Evolutionary conservation across 1,140 invertebrate species (phyloP).

Genomic region (Sarcophaga peregrina): DNA sequence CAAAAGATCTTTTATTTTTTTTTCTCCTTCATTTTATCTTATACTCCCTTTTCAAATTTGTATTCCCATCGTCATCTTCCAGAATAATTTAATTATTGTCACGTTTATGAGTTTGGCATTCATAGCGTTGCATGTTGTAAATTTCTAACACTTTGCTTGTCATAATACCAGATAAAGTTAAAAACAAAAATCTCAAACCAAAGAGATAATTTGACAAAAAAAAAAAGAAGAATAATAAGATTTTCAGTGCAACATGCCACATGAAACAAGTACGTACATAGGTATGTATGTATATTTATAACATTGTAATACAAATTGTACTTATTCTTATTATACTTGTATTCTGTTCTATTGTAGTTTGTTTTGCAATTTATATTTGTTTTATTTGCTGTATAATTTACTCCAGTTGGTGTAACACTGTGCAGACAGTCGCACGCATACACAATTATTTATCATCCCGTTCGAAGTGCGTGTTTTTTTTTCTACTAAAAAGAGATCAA

Average conservation of each 20-base stretch:
- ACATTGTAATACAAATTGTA: not conserved
- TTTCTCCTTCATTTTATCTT: too few relatives aligned
- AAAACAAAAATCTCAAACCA: not conserved
- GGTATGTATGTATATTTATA: not conserved
- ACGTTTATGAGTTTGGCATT: not conserved
- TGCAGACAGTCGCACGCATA: not conserved
- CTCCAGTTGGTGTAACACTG: constrained; percentile 27
- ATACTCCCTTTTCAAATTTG: too few relatives aligned
- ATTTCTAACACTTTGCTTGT: not conserved
- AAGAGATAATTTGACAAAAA: not conserved
- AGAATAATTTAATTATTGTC: not conserved
- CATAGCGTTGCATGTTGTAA: not conserved
- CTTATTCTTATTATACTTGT: too few relatives aligned
- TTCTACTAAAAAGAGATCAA: constrained; percentile 11
- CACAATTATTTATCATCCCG: not conserved
- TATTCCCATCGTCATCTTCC: too few relatives aligned
- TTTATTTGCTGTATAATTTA: constrained; percentile 17
- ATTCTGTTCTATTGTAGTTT: too few relatives aligned
- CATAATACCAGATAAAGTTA: constrained; percentile 5
- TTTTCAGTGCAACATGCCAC: not conserved
- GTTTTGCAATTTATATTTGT: not conserved
- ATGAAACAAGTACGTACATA: not conserved
- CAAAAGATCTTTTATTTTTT: too few relatives aligned
- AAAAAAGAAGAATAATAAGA: not conserved
- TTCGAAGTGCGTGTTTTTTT: not conserved